Conservation (phyloP, 2,888 invertebrate species). For the Litoditis marina region DNA sequence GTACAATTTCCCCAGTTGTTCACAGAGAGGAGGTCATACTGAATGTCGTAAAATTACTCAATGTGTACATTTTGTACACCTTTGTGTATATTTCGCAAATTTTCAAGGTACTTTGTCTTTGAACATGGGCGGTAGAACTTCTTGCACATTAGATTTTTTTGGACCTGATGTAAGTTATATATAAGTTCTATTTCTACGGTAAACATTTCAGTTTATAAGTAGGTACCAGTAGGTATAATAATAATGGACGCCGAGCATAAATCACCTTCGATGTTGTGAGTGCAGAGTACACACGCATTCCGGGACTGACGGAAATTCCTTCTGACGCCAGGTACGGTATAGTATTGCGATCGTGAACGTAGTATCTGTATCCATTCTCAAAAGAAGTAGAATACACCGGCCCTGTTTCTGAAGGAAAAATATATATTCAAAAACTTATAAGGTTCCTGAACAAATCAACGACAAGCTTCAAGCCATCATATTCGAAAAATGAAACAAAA, state of each 20-base stretch:
- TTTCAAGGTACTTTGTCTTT: background rate
- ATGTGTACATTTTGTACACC: background rate
- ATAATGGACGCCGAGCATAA: too few relatives aligned
- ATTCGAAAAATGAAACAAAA: too few relatives aligned
- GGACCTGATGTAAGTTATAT: background rate
- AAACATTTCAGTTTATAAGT: too few relatives aligned
- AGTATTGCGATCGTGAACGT: conserved; percentile 45
- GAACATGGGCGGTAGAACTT: background rate
- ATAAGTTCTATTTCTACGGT: too few relatives aligned
- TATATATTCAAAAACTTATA: too few relatives aligned
- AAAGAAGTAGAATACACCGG: conserved; percentile 45
- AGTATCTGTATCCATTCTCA: conserved; percentile 57
- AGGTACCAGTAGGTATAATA: too few relatives aligned
- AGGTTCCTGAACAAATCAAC: too few relatives aligned
- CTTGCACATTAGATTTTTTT: background rate
- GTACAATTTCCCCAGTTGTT: conserved; percentile 46
- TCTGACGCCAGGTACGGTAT: conserved; percentile 50
- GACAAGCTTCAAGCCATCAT: too few relatives aligned
- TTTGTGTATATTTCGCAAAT: background rate
- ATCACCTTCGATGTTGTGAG: conserved; percentile 26
- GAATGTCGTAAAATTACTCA: conserved; percentile 6
- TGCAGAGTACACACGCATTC: conserved; percentile 36
- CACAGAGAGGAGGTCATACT: conserved; percentile 37
- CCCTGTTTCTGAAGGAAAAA: too few relatives aligned
- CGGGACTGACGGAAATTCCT: conserved; percentile 58